Evolutionary conservation across 2,888 invertebrate genomes (phyloP).

Genomic region (Temnothorax rugatulus): DNA sequence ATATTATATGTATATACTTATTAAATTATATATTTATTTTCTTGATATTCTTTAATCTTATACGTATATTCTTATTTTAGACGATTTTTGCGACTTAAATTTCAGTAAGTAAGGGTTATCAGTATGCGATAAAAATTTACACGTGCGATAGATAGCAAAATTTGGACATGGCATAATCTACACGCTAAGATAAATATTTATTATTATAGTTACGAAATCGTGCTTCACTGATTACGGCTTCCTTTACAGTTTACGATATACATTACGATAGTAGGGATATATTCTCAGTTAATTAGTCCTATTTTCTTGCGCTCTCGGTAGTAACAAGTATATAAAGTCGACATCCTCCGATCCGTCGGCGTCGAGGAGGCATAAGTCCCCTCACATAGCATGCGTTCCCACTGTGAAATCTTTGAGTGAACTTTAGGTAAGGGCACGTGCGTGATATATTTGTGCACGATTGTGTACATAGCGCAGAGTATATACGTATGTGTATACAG

Average conservation of each 20-base stretch:
- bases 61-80: neutral
- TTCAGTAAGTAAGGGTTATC: slow-evolving; percentile 5
- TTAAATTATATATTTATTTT: neutral
- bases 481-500: too few species aligned
- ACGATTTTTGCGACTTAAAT: neutral
- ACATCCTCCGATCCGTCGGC: slow-evolving; percentile 60
- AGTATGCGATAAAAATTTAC: neutral
- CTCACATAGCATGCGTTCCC: slow-evolving; percentile 17
- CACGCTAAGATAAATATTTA: neutral
- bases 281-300: neutral
- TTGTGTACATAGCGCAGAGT: neutral
- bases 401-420: slow-evolving; percentile 43
- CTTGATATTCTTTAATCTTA: neutral
- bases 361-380: slow-evolving; percentile 33
- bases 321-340: slow-evolving; percentile 66
- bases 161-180: slow-evolving; percentile 12
- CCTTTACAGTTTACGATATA: neutral
- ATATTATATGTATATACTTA: neutral
- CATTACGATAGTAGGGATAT: neutral
- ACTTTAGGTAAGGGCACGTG: neutral
- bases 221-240: neutral
- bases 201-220: neutral
- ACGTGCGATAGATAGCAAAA: neutral
- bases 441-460: neutral
- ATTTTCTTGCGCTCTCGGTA: slow-evolving; percentile 43